Base-by-base conservation (phyloP, 2,888 invertebrate genomes). In the Dicyrtoma fusca region DNA sequence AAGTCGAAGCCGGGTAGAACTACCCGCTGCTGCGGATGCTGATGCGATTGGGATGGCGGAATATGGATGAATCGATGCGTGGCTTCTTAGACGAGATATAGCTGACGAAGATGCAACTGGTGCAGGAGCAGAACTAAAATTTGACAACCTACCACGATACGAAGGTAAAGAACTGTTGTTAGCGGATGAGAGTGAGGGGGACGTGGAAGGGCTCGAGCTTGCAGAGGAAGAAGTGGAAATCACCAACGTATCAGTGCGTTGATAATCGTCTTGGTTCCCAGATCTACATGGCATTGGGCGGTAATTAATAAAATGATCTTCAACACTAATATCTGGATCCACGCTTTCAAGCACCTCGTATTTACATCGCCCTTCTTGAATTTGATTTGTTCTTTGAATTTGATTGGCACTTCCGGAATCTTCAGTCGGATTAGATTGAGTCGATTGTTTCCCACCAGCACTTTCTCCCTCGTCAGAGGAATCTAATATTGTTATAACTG, bases 401-500 rank as follows among this genome's bases (percentile, higher is more conserved):
- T 34, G 34, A 34, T 5, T 34, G 3, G 4, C 34, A 34, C 34
- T 8, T 5, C 34, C 34, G 8, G 34, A 34, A 34, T 34, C 34
- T 8, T 5, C n/a, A n/a, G n/a, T 34, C 3, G 8, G 8, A 34
- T 5, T 8, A 34, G 34, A 34, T 34, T 34, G 34, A 34, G 3
- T 34, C 8, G 3, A 8, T 34, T 3, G 34, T 5, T 3, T 8
- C 34, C 34, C 34, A 34, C 34, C 8, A 34, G 34, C 34, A 34
- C 34, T n/a, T n/a, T n/a, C 34, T 34, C 34, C 34, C 8, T 34
- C 34, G 8, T 34, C 34, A 76, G 76, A 65, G 21, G 74, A 74
- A 17, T 77, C 77, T 6, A 77, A 77, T 11, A 80, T 71, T 6
- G 80, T 79, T 13, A 80, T 79, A 1, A 79, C 79, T 14, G 78